phyloP scores from a whole-genome alignment of 1,140 invertebrate genomes.

The Leptinotarsa defecta region DNA sequence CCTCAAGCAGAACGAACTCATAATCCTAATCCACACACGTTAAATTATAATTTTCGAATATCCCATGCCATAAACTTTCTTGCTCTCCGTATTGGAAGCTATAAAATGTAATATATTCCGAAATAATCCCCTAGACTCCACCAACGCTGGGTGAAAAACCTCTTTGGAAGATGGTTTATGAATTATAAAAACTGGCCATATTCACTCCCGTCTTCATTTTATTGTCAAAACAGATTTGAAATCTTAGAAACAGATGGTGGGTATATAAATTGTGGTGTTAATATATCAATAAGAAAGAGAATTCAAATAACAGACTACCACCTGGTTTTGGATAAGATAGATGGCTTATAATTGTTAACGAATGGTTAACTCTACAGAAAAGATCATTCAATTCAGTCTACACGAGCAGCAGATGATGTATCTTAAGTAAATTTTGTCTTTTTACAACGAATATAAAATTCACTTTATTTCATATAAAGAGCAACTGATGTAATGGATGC shows the following conservation, averaged over 20 bases:
- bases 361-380: too few species aligned
- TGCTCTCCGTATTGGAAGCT: conserved; percentile 2
- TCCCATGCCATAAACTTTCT: conserved; percentile 6
- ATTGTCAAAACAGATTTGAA: conserved; percentile 19
- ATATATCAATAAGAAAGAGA: conserved; percentile 29
- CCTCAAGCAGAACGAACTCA: neutral
- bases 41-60: conserved; percentile 17
- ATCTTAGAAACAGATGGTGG: conserved; percentile 10
- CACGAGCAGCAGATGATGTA: too few species aligned
- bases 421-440: too few species aligned
- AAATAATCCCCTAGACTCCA: conserved; percentile 18
- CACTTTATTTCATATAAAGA: too few species aligned
- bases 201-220: conserved; percentile 14
- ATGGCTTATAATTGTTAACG: neutral
- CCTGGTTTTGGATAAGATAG: conserved; percentile 1
- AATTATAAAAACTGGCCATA: conserved; percentile 5
- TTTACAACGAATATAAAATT: too few species aligned
- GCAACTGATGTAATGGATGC: too few species aligned
- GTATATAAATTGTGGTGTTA: conserved; percentile 28
- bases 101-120: conserved; percentile 18
- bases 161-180: conserved; percentile 13
- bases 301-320: conserved; percentile 27
- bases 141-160: conserved; percentile 11
- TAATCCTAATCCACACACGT: conserved; percentile 6
- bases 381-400: too few species aligned